Evolutionary conservation across 2,888 invertebrate genomes (phyloP), one percentile per base, ranked within the genome.

Genomic region (Diachrysia chrysitis): DNA sequence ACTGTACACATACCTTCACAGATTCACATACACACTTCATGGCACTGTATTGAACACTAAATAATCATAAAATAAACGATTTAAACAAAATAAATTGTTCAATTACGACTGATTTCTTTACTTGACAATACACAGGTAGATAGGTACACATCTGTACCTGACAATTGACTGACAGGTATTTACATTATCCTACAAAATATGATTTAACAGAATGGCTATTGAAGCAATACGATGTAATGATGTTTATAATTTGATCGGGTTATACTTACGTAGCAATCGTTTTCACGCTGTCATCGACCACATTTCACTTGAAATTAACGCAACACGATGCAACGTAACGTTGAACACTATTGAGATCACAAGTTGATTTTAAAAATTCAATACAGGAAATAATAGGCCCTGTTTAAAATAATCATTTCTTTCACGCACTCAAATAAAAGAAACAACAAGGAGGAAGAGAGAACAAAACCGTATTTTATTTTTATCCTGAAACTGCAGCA

Each of bases 211-310:
- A 68, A 66, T 75, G 66, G 62, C 66, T 65, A 77, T 71, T 76
- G 68, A 78, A 75, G 69, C 42, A 69, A 63, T 75, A 67, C 79
- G 73, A 56, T 16, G 17, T 25, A 32, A 25, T 37, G 61, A 62
- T 59, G 46, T 67, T 79, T 81, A 74, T 25, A 83, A 86, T 87
- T 90, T 87, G 82, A 88, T 86, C 84, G 89, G 85, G 76, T 91
- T 88, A 92, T 92, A 95, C 94, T 95, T 94, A 94, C 94, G 92
- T 92, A 92, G 92, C 89, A 90, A 90, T 85, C 88, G 91, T 92
- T 94, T 93, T 93, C 85, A 93, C 93, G 89, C 90, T 93, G 94
- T 94, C 94, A 93, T 95, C 90, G 88, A 91, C 91, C 94, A 94
- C 95, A 95, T 93, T 94, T 92, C 90, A 91, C 88, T 90, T 82